Evolutionary conservation across 2,888 invertebrate species (phyloP), one percentile per base, ranked within the genome.

Genomic region (Leptopilina myrica): DNA sequence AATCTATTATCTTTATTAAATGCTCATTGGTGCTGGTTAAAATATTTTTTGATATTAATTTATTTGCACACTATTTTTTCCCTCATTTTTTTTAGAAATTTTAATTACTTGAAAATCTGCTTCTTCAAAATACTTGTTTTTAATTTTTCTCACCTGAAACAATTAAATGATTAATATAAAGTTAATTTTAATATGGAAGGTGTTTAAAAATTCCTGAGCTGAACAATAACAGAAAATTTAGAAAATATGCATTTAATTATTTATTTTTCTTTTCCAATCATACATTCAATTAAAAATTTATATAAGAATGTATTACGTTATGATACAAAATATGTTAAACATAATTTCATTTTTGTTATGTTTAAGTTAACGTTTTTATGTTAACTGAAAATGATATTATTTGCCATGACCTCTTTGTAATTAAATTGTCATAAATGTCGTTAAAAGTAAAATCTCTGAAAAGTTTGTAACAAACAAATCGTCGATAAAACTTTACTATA

Each of bases 21-120:
- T 90, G 88, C 88, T 91, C 89, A 90, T 90, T 90, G 90, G 90
- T 90, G 90, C 90, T 91, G 90, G 90, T 90, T 85, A 86, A 82
- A 84, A 83, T 78, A 77, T 67, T 64, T 73, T 67, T 77, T 79
- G 12, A 40, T 9, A 76, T 26, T 53, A 69, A 43, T 76, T 64
- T 33, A 67, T 46, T 82, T 73, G 26, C 9, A 56, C 14, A 26
- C n/a, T n/a, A 49, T 53, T 26, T 53, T 20, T 14, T 14, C 46
- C 20, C 20, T 59, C n/a, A 59, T n/a, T 43, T 9, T 20, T 8
- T 46, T 46, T 46, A 46, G 33, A 33, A 33, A 33, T 33, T 33
- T 33, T 33, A 33, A 33, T 33, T 33, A 33, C 33, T 33, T 33
- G 3, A 33, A 33, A 33, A 5, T 33, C 33, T 33, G 33, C 33